phyloP scores from a whole-genome alignment of 1,140 invertebrate species.

The Apolygus lucorum region DNA sequence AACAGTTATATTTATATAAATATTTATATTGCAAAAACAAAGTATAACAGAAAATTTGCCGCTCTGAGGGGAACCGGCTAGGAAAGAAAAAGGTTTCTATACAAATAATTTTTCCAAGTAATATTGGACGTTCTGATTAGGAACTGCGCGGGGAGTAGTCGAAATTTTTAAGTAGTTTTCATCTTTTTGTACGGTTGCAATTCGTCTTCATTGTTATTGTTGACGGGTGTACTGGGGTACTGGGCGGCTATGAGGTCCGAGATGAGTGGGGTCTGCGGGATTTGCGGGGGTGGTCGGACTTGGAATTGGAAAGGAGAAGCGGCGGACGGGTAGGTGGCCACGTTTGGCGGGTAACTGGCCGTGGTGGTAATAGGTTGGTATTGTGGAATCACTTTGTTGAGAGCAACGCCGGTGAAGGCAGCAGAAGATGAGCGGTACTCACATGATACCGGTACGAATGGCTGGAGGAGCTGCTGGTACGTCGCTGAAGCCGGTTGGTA shows the following conservation, averaged over 20 bases:
- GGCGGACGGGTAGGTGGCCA: constrained; percentile 36
- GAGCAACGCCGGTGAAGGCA: constrained; percentile 44
- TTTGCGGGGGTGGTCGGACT: constrained; percentile 36
- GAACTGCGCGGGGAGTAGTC: constrained; percentile 18
- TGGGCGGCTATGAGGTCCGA: constrained; percentile 35
- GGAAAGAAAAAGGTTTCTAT: neutral
- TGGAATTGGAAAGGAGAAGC: constrained; percentile 38
- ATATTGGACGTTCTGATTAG: constrained; percentile 18
- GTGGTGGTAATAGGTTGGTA: constrained; percentile 31
- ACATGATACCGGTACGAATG: constrained; percentile 86
- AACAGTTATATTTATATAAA: constrained; percentile 5
- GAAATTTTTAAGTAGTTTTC: constrained; percentile 63
- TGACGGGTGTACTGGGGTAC: constrained; percentile 30
- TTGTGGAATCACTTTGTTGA: constrained; percentile 40
- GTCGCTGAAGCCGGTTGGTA: constrained; percentile 83
- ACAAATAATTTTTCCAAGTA: neutral
- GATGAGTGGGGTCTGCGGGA: constrained; percentile 36
- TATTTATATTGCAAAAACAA: constrained; percentile 1
- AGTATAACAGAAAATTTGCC: neutral
- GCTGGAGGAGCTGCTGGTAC: constrained; percentile 94
- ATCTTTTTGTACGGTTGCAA: constrained; percentile 77
- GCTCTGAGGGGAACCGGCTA: constrained; percentile 3
- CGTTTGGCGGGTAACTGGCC: constrained; percentile 21
- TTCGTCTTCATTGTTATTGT: constrained; percentile 48
- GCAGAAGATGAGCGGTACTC: constrained; percentile 58